Percentiles rank a stretch among this genome's conserved stretches.
These are phyloP conservation scores for Drosophila recens DNA, from an alignment of 2,888 invertebrate genomes.

Conservation along the genomic window DNA sequence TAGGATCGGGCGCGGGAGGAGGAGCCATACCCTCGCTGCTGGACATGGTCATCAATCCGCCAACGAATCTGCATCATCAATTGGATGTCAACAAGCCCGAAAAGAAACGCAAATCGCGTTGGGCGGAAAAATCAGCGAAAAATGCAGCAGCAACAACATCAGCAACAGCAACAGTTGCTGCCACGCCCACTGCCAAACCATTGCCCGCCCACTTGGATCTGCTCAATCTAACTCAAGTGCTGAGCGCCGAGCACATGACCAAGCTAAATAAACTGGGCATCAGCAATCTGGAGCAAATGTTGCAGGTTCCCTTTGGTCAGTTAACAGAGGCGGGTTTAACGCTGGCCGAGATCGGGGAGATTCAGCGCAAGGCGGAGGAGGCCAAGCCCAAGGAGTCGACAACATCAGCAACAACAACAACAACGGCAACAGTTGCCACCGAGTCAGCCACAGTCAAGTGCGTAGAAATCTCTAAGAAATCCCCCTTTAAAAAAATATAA, in stretches of 20 bases:
- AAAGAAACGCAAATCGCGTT: conserved; percentile 84
- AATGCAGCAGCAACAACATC: conserved; percentile 2
- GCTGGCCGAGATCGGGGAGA: conserved; percentile 87
- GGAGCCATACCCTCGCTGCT: conserved; percentile 82
- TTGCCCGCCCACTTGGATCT: conserved; percentile 86
- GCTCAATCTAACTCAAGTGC: conserved; percentile 87
- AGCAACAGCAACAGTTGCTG: neutral
- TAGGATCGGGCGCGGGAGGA: neutral
- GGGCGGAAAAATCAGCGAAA: conserved; percentile 76
- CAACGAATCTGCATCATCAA: conserved; percentile 55
- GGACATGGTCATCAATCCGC: conserved; percentile 84
- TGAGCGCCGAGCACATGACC: conserved; percentile 87
- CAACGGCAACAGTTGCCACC: neutral
- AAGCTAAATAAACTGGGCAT: conserved; percentile 88
- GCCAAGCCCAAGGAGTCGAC: conserved; percentile 50
- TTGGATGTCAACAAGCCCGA: conserved; percentile 62
- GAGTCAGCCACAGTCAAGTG: conserved; percentile 23
- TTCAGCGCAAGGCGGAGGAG: conserved; percentile 87
- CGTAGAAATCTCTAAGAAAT: neutral
- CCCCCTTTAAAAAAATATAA: too few relatives aligned
- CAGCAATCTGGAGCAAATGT: conserved; percentile 87
- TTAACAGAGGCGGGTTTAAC: conserved; percentile 88
- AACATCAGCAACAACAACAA: conserved; percentile 6
- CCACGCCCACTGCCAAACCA: conserved; percentile 32
- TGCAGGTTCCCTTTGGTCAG: conserved; percentile 88